A percentile compares a stretch with the other conserved stretches of the same genome.
These are phyloP conservation scores for Anser cygnoides DNA, from an alignment of 2,113 vertebrate species.

Conservation along the genomic window DNA sequence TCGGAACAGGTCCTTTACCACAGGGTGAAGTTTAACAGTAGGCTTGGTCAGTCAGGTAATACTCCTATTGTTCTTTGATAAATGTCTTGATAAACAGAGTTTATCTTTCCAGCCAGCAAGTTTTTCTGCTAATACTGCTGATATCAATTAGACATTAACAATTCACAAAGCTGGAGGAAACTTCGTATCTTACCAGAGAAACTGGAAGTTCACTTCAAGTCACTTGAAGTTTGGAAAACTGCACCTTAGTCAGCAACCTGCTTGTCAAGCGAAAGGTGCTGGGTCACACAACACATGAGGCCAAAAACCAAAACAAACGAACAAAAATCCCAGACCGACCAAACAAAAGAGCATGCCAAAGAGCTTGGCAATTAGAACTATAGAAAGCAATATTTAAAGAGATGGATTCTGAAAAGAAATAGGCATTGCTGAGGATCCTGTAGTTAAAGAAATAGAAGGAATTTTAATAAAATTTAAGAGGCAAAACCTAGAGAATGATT, in stretches of 20 bases:
- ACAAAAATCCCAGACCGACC: too few species aligned
- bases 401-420: background rate
- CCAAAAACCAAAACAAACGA: background rate
- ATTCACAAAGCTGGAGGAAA: background rate
- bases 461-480: background rate
- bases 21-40: background rate
- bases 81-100: background rate
- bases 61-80: background rate
- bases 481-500: constrained; percentile 65
- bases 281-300: background rate
- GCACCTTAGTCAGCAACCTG: background rate
- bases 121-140: background rate
- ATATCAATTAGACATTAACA: accelerated
- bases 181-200: background rate
- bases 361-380: background rate
- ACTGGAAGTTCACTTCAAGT: background rate
- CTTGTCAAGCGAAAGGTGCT: background rate
- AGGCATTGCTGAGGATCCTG: background rate
- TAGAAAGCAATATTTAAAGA: background rate
- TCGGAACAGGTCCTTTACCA: background rate
- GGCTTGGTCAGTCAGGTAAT: background rate
- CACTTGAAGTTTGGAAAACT: background rate
- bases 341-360: background rate
- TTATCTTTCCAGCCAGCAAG: background rate
- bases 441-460: background rate